Evolutionary conservation across 23 tunicate species (phyloP), one percentile per base, ranked within the genome.

Genomic region (Phallusia fumigata): DNA sequence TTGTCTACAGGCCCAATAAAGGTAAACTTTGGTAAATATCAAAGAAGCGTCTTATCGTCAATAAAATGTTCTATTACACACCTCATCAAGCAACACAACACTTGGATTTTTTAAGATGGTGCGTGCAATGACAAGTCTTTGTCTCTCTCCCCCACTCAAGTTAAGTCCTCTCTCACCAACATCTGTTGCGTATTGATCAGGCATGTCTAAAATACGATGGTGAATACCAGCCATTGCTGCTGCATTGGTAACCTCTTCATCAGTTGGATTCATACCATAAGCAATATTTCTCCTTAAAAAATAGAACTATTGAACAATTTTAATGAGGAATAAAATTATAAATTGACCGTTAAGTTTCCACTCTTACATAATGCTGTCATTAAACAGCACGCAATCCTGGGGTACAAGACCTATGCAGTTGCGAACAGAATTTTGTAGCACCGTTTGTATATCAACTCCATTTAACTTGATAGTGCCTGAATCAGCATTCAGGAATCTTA

Each of bases 141-240:
- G 99, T 78, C 92, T 96, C 64, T 96, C 99, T 11, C 99, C 99
- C 18, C 99, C 99, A 73, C 96, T 90, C 44, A 96, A 47, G 72
- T 91, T 91, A 69, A 91, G 76, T 26, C 99, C 99, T 26, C 99
- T 76, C 73, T 96, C 99, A 28, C 99, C 99, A 12, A 96, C 99
- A 75, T 82, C 79, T 5, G 95, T 95, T 36, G 86, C 84, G 53
- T 90, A 90, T 24, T 89, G 64, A 50, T 95, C 95, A 0, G 99
- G 99, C 86, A 89, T 90, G 79, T 49, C 79, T 22, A 81, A 52
- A 15, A 94, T 89, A 19, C 88, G 76, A 45, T 94, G 88, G 58
- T 90, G 95, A 49, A 95, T 90, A 50, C 90, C 95, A 35, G 96
- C 91, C 0, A 85, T 73, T 30, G 34, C 79, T 0, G 95, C 99